Conservation (phyloP, 2,888 invertebrate genomes). For the Poecilobothrus nobilitatus region DNA sequence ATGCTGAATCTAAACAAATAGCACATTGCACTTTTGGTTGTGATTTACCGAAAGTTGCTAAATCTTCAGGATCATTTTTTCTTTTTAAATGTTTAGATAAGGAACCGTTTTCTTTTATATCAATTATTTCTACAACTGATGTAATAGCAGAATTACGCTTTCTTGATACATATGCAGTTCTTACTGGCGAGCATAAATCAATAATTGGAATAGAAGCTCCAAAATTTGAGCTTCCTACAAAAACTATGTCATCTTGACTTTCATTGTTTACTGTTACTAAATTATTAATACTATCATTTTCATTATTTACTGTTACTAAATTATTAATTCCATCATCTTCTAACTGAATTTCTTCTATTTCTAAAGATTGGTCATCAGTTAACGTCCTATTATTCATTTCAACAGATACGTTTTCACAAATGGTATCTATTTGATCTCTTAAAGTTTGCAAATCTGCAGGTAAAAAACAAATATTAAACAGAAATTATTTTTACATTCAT, state of each 20-base stretch:
- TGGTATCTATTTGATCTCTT: neutral
- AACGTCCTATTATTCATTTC: too few species aligned
- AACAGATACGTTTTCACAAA: neutral
- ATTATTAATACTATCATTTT: too few species aligned
- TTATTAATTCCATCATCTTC: too few species aligned
- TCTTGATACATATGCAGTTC: neutral
- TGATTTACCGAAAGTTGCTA: neutral
- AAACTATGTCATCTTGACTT: neutral
- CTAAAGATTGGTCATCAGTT: too few species aligned
- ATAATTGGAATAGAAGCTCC: neutral
- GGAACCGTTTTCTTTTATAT: slow-evolving; percentile 2
- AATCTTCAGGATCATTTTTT: neutral
- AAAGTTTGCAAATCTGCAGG: neutral
- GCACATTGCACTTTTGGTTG: slow-evolving; percentile 18
- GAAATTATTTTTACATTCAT: too few species aligned
- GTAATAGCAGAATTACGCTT: too few species aligned
- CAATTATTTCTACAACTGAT: neutral
- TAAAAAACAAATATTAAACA: too few species aligned
- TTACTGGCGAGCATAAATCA: neutral
- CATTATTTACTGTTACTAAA: too few species aligned
- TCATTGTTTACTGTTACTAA: too few species aligned
- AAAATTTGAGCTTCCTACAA: neutral
- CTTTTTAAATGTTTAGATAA: neutral
- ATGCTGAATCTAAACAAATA: slow-evolving; percentile 22
- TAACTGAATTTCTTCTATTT: too few species aligned